phyloP scores from a whole-genome alignment of 2,888 invertebrate genomes.

The Acleris literana region DNA sequence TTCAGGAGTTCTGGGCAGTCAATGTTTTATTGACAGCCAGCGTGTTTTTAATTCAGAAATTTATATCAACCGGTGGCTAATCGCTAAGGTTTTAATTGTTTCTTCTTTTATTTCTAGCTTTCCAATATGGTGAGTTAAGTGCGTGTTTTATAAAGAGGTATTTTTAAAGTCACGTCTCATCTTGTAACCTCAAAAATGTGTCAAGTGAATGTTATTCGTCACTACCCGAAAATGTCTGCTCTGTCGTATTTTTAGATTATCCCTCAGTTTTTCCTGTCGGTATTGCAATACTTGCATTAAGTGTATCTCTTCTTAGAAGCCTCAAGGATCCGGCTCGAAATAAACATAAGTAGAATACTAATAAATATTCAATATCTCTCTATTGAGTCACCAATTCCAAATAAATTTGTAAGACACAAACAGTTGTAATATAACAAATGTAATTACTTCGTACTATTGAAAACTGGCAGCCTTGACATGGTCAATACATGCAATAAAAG shows the following conservation, averaged over 20 bases:
- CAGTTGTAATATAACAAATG: slow-evolving; percentile 27
- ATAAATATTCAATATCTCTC: slow-evolving; percentile 40
- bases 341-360: slow-evolving; percentile 33
- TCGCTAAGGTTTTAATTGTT: slow-evolving; percentile 15
- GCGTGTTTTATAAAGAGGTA: slow-evolving; percentile 6
- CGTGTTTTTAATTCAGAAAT: slow-evolving; percentile 2
- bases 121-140: slow-evolving; percentile 9
- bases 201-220: slow-evolving; percentile 25
- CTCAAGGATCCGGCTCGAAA: slow-evolving; percentile 28
- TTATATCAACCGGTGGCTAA: not conserved
- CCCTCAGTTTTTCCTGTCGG: slow-evolving; percentile 30
- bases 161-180: slow-evolving; percentile 14
- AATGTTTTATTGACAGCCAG: not conserved
- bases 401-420: slow-evolving; percentile 38
- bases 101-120: slow-evolving; percentile 15
- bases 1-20: no score
- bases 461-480: slow-evolving; percentile 11
- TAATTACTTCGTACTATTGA: slow-evolving; percentile 9
- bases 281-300: slow-evolving; percentile 27
- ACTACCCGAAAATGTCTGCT: slow-evolving; percentile 21
- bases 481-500: slow-evolving; percentile 49
- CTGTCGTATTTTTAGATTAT: slow-evolving; percentile 25
- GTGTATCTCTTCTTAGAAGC: slow-evolving; percentile 34
- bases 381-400: slow-evolving; percentile 41
- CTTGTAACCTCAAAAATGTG: slow-evolving; percentile 20